Evolutionary conservation across 2,113 vertebrate genomes (phyloP).

Genomic region (Ciconia stormi): DNA sequence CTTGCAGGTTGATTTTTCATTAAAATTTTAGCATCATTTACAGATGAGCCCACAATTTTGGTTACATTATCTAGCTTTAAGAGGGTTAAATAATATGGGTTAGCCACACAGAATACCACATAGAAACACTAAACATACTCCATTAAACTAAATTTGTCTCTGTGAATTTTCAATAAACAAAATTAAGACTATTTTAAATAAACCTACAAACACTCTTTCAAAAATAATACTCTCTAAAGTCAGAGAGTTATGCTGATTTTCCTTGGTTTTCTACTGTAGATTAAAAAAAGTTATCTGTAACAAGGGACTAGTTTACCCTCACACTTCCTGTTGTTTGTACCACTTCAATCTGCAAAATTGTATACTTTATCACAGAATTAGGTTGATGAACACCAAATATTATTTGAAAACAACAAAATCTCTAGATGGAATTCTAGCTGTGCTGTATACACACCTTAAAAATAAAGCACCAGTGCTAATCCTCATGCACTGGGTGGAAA

Average conservation of each 20-base stretch:
- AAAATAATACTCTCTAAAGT: neutral
- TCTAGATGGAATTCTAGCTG: neutral
- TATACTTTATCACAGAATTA: neutral
- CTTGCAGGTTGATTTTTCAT: neutral
- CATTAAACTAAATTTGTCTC: neutral
- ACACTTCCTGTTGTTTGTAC: neutral
- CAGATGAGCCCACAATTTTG: neutral
- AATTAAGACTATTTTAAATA: neutral
- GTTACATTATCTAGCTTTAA: neutral
- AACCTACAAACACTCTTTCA: neutral
- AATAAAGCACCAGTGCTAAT: neutral
- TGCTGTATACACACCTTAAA: neutral
- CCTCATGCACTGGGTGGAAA: neutral
- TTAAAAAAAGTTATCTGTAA: neutral
- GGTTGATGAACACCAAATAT: neutral
- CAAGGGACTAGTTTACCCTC: neutral
- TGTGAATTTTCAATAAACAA: neutral
- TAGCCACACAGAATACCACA: neutral
- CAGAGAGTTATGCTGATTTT: neutral
- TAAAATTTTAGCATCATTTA: neutral
- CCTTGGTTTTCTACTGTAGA: neutral
- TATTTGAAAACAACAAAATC: neutral
- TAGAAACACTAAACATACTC: neutral
- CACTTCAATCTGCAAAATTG: neutral
- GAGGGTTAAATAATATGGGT: neutral